Evolutionary conservation across 2,888 invertebrate genomes (phyloP), one percentile per base, ranked within the genome.

Genomic region (Torymus aiolomorphi): DNA sequence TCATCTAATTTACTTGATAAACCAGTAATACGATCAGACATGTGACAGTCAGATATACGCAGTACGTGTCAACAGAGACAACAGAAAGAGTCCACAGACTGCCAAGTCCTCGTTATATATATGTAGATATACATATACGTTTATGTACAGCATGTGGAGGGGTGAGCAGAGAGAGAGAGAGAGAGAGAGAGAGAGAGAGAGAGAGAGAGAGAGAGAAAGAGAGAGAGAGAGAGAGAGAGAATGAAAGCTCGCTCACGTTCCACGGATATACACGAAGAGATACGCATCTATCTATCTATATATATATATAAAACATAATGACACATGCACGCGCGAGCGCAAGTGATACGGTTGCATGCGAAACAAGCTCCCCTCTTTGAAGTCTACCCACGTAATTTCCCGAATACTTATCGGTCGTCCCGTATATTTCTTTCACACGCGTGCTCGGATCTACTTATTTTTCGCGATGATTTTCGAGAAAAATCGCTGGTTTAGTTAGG

Each of bases 241-340:
- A 70, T 18, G 51, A 24, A 78, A 69, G 72, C 74, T 69, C 70
- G 74, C 31, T 74, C 74, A 78, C 78, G 73, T 73, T 20, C 24
- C 12, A 16, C 20, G 16, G 52, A 3, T 31, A 31, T 31, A 31
- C 31, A 31, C 31, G 31, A 31, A 31, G 4, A 31, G 31, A 31
- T 31, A 31, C 31, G 31, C 4, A 31, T 31, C 31, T 31, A 31
- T 31, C 1, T 31, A 31, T 31, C 5, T 49, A 76, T 69, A 54
- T 42, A 49, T 24, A 61, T 18, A 75, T 54, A 70, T 52, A 66
- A 14, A 56, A 80, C n/a, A 63, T 59, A 31, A 31, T 31, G 4
- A 31, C 42, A 31, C 72, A 73, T 76, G 66, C 76, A 76, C 76
- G 66, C 66, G 59, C 70, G 67, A 24, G 67, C n/a, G 54, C 52